Conservation (phyloP, 2,888 invertebrate genomes). For the Aphelenchoides bicaudatus region DNA sequence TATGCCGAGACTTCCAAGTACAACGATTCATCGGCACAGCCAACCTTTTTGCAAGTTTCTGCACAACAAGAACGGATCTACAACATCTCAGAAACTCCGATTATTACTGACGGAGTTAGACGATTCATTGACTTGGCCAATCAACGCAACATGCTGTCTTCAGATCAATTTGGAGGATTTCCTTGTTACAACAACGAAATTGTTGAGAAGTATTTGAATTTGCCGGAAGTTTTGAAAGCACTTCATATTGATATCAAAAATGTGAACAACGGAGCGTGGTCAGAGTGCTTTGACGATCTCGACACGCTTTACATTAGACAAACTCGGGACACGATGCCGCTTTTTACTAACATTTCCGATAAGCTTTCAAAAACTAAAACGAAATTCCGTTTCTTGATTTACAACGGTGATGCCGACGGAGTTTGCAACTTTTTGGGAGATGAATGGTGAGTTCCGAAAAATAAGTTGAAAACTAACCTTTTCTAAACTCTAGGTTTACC, state of each 20-base stretch:
- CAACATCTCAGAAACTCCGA: conserved; percentile 3
- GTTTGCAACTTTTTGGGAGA: conserved; percentile 49
- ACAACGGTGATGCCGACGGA: conserved; percentile 50
- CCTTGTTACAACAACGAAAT: conserved; percentile 48
- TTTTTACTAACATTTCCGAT: conserved; percentile 40
- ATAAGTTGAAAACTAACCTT: conserved; percentile 15
- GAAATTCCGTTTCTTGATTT: conserved; percentile 38
- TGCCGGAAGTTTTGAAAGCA: conserved; percentile 46
- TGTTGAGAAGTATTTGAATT: conserved; percentile 44
- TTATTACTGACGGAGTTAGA: conserved; percentile 31
- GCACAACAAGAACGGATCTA: background rate
- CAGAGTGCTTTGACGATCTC: conserved; percentile 7
- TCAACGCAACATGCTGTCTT: conserved; percentile 41
- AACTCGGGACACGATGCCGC: conserved; percentile 43
- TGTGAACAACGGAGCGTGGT: background rate
- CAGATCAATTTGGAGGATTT: conserved; percentile 47
- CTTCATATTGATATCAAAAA: conserved; percentile 38
- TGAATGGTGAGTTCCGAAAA: conserved; percentile 47
- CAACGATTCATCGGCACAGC: conserved; percentile 8
- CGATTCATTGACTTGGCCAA: conserved; percentile 39
- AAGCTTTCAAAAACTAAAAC: conserved; percentile 5
- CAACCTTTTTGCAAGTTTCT: background rate
- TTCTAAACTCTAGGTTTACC: background rate
- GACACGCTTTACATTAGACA: conserved; percentile 22
- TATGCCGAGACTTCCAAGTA: conserved; percentile 18